phyloP scores from a whole-genome alignment of 37 sponge, comb jelly and placozoan species.

The Halisarca cf. caerulea region DNA sequence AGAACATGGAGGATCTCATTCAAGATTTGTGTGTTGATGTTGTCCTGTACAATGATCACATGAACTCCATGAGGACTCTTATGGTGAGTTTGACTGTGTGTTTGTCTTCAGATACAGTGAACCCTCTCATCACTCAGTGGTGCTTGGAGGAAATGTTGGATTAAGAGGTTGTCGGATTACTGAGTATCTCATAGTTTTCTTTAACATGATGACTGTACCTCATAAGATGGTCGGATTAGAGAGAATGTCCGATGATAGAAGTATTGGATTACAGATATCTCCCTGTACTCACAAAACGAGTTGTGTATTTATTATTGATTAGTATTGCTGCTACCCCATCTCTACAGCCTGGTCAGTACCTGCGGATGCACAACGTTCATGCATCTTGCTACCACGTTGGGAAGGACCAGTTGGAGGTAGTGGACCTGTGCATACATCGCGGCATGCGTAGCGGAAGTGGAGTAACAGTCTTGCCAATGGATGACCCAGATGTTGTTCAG shows the following conservation, averaged over 20 bases:
- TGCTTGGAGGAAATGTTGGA: no score
- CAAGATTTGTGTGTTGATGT: background rate
- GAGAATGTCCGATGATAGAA: no score
- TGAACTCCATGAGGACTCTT: background rate
- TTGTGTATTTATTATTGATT: no score
- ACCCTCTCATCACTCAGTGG: no score
- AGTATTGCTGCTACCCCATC: background rate
- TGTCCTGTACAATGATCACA: slow-evolving; percentile 7
- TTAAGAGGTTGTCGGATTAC: no score
- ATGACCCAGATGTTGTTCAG: background rate
- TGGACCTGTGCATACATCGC: slow-evolving; percentile 13
- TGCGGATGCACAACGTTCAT: slow-evolving; percentile 6
- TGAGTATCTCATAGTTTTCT: no score
- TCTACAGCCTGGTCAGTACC: slow-evolving; percentile 17
- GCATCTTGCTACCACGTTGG: slow-evolving; percentile 11
- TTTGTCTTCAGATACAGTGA: no score
- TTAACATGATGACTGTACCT: no score
- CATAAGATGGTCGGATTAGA: no score
- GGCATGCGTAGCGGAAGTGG: background rate
- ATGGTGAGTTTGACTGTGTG: no score
- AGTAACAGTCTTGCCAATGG: background rate
- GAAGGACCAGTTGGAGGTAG: background rate
- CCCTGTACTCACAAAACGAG: background rate
- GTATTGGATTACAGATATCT: background rate
- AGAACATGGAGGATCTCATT: slow-evolving; percentile 11